Evolutionary conservation across 1,140 invertebrate species (phyloP).

Genomic region (Philaenus spumarius): DNA sequence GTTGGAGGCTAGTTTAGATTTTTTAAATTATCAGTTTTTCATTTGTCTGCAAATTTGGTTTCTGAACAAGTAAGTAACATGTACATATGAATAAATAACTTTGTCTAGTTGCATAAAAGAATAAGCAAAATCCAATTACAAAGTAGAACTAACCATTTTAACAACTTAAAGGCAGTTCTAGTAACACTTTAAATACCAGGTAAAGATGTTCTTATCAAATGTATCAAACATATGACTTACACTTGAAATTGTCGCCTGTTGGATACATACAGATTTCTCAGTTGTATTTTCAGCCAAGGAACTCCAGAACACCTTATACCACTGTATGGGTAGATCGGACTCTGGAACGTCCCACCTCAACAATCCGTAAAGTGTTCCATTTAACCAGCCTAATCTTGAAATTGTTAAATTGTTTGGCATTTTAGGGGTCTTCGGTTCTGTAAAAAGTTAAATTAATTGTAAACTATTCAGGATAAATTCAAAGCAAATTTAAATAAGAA

Average conservation of each 20-base stretch:
- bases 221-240: not conserved
- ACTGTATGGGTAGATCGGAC: conserved; percentile 55
- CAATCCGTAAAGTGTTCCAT: conserved; percentile 47
- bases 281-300: not conserved
- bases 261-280: not conserved
- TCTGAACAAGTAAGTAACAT: too few species aligned
- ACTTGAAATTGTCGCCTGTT: conserved; percentile 6
- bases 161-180: not conserved
- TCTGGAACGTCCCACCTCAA: conserved; percentile 54
- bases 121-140: too few species aligned
- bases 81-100: too few species aligned
- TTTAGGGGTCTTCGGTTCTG: conserved; percentile 55
- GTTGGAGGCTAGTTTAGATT: too few species aligned
- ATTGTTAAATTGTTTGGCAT: conserved; percentile 55
- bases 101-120: too few species aligned
- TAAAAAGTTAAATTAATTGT: conserved; percentile 22
- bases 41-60: too few species aligned
- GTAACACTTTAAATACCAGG: not conserved
- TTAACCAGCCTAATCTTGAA: conserved; percentile 40
- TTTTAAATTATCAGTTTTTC: too few species aligned
- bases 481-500: too few species aligned
- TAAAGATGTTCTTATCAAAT: too few species aligned
- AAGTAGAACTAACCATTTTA: not conserved
- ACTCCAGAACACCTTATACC: conserved; percentile 36
- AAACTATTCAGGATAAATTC: too few species aligned